phyloP scores from a whole-genome alignment of 1,140 invertebrate species.

The Tetranychus cinnabarinus region DNA sequence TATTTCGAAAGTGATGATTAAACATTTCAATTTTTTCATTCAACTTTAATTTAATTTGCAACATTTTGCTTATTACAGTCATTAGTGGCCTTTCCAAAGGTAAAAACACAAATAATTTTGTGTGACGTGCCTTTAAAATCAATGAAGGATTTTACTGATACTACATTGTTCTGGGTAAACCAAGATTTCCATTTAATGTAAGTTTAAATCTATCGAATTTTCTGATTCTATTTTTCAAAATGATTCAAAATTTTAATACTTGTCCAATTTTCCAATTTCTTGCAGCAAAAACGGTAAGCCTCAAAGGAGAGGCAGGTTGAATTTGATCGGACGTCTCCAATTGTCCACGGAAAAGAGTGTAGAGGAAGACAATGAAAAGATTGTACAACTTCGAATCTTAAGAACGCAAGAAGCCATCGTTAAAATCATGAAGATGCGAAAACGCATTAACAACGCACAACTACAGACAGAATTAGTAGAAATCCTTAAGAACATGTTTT shows the following conservation, averaged over 20 bases:
- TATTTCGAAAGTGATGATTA: not conserved
- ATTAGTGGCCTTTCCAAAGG: constrained; percentile 83
- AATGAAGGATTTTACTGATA: constrained; percentile 79
- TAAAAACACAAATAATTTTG: constrained; percentile 68
- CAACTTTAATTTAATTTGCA: constrained; percentile 9
- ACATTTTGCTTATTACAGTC: constrained; percentile 31
- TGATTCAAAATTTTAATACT: not conserved
- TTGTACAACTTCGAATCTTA: constrained; percentile 79
- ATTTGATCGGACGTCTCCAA: constrained; percentile 79
- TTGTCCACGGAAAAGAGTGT: constrained; percentile 80
- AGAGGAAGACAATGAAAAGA: constrained; percentile 90
- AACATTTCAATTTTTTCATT: too few relatives aligned
- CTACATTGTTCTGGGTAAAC: constrained; percentile 86
- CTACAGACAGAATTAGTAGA: constrained; percentile 88
- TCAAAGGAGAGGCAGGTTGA: constrained; percentile 78
- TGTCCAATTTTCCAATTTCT: constrained; percentile 12
- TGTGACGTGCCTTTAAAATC: constrained; percentile 51
- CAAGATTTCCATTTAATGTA: constrained; percentile 72
- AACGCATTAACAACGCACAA: constrained; percentile 72
- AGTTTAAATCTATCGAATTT: constrained; percentile 17
- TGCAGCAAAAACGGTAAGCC: constrained; percentile 70
- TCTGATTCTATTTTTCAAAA: not conserved
- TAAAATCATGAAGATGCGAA: constrained; percentile 94
- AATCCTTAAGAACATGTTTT: constrained; percentile 96
- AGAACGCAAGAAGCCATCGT: constrained; percentile 89